Evolutionary conservation across 2,797 vertebrate species (phyloP).

Genomic region (Platalea minor): DNA sequence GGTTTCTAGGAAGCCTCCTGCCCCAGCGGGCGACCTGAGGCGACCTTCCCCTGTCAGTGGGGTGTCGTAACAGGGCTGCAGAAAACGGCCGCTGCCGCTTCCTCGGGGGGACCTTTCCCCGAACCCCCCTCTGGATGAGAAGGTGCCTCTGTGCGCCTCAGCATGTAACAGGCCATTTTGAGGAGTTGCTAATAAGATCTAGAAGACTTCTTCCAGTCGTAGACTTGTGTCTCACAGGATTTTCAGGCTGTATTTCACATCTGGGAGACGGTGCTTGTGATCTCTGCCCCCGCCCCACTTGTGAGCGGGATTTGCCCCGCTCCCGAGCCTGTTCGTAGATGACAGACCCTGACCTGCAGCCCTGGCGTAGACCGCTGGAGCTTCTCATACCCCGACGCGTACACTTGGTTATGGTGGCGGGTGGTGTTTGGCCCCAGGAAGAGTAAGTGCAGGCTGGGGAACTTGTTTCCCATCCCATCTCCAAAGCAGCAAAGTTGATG

Average conservation of each 20-base stretch:
- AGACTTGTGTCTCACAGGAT: not conserved
- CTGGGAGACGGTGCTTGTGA: not conserved
- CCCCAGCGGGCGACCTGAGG: not conserved
- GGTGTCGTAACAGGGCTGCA: not conserved
- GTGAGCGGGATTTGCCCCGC: not conserved
- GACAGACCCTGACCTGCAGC: not conserved
- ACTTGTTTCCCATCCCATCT: not conserved
- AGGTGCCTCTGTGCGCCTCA: not conserved
- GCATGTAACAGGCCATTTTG: not conserved
- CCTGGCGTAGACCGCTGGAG: not conserved
- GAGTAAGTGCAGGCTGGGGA: not conserved
- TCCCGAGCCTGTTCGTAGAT: not conserved
- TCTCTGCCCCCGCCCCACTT: not conserved
- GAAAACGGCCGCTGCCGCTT: not conserved
- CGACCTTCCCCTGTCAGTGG: not conserved
- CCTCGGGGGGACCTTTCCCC: rapidly evolving
- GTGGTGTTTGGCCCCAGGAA: not conserved
- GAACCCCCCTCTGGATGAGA: not conserved
- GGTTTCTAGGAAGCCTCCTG: not conserved
- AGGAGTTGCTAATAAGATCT: not conserved
- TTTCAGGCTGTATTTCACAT: not conserved
- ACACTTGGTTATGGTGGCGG: too few relatives aligned
- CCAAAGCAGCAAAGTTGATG: not conserved
- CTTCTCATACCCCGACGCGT: not conserved
- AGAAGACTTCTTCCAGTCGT: not conserved